phyloP scores from a whole-genome alignment of 2,888 invertebrate species.

The Diarsia dahlii region DNA sequence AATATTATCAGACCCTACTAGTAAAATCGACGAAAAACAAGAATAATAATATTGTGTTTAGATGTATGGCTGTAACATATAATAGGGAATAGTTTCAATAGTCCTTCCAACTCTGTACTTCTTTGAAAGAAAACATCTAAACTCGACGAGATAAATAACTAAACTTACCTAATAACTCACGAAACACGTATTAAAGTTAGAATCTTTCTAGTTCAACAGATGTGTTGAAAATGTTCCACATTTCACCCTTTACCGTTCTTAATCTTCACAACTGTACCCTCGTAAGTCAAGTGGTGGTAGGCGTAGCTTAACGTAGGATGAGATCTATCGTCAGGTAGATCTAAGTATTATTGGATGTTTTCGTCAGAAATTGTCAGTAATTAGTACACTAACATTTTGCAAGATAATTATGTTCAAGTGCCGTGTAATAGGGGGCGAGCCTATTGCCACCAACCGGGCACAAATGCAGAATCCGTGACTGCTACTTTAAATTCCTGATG shows the following conservation, averaged over 20 bases:
- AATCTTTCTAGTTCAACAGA: constrained; percentile 48
- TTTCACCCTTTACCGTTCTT: constrained; percentile 44
- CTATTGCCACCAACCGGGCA: too few species aligned
- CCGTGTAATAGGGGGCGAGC: too few species aligned
- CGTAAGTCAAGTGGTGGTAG: neutral
- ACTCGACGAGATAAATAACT: constrained; percentile 39
- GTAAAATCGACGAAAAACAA: too few species aligned
- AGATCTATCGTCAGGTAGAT: neutral
- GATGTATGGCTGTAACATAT: too few species aligned
- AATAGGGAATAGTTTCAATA: neutral
- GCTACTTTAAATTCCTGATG: too few species aligned
- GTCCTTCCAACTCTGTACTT: neutral
- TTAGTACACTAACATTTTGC: too few species aligned
- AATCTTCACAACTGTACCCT: constrained; percentile 51
- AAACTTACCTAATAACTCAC: constrained; percentile 51
- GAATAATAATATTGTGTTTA: too few species aligned
- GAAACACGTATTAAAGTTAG: constrained; percentile 39
- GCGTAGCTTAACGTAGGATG: neutral
- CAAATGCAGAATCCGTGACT: too few species aligned
- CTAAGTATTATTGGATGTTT: too few species aligned
- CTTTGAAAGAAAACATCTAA: constrained; percentile 4
- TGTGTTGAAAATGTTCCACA: constrained; percentile 39
- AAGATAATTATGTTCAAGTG: too few species aligned
- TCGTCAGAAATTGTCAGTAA: too few species aligned
- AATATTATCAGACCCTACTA: too few species aligned